phyloP scores from a whole-genome alignment of 2,113 vertebrate genomes.

The Benitochromis conjunctus region DNA sequence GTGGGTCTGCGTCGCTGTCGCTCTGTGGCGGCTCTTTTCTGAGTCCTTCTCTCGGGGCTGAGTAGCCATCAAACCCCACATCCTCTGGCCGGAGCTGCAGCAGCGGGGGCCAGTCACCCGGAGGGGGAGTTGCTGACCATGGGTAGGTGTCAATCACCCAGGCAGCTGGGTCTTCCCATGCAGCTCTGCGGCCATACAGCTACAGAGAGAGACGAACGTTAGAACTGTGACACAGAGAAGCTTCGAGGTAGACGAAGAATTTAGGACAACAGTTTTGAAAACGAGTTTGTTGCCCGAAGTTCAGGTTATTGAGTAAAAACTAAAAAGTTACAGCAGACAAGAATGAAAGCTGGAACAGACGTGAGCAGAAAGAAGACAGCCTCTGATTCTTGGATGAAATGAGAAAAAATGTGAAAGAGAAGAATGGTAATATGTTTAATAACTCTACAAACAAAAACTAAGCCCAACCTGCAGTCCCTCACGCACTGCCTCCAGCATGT shows the following conservation, averaged over 20 bases:
- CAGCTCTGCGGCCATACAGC: slow-evolving; percentile 89
- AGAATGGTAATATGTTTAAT: background rate
- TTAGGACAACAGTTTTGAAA: background rate
- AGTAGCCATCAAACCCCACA: slow-evolving; percentile 93
- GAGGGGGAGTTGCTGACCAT: slow-evolving; percentile 83
- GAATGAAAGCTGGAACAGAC: background rate
- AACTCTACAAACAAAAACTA: background rate
- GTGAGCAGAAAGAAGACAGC: background rate
- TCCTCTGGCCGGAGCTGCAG: slow-evolving; percentile 95
- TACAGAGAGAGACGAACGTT: slow-evolving; percentile 25
- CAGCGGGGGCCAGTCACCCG: slow-evolving; percentile 91
- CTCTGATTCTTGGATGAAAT: background rate
- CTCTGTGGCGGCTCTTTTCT: slow-evolving; percentile 84
- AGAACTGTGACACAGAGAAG: background rate
- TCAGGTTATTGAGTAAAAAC: background rate
- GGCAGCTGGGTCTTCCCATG: slow-evolving; percentile 94
- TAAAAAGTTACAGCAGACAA: background rate
- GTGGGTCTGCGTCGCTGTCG: slow-evolving; percentile 88
- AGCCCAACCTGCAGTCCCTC: slow-evolving; percentile 89
- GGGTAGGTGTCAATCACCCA: slow-evolving; percentile 97
- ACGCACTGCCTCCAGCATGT: slow-evolving; percentile 94
- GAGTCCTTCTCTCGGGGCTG: slow-evolving; percentile 81
- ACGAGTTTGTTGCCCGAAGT: background rate
- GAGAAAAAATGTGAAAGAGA: background rate
- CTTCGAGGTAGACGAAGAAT: background rate